phyloP scores from a whole-genome alignment of 1,140 invertebrate species.

The Pantala flavescens region DNA sequence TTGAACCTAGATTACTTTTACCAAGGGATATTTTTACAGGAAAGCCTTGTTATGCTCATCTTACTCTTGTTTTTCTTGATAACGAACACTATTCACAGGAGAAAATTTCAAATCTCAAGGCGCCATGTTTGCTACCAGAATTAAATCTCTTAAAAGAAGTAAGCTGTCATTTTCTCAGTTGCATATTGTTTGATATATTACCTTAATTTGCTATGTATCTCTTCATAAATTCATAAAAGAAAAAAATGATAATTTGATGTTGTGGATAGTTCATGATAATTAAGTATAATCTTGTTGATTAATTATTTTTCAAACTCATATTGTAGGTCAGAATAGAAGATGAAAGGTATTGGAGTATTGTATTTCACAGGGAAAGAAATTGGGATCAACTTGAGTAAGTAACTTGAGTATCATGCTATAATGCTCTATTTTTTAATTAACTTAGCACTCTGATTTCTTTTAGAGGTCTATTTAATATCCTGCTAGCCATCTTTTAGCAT shows the following conservation, averaged over 20 bases:
- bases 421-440: no score
- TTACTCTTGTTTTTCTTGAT: constrained; percentile 51
- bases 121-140: constrained; percentile 80
- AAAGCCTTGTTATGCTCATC: constrained; percentile 66
- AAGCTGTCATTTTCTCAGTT: constrained; percentile 17
- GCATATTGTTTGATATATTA: no score
- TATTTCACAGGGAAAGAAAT: constrained; percentile 68
- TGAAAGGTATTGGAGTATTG: constrained; percentile 76
- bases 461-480: no score
- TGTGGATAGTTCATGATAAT: no score
- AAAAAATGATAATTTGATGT: no score
- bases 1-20: constrained; percentile 75
- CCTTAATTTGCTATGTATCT: no score
- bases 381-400: constrained; percentile 67
- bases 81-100: constrained; percentile 39
- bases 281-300: constrained; percentile 19
- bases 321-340: constrained; percentile 59
- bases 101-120: constrained; percentile 46
- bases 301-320: neutral
- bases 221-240: no score
- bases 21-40: constrained; percentile 74
- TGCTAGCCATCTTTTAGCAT: no score
- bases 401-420: no score
- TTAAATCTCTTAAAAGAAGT: constrained; percentile 60
- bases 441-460: no score